Conservation (phyloP, 2,113 vertebrate genomes). For the Rhinolophus ferrumequinum region DNA sequence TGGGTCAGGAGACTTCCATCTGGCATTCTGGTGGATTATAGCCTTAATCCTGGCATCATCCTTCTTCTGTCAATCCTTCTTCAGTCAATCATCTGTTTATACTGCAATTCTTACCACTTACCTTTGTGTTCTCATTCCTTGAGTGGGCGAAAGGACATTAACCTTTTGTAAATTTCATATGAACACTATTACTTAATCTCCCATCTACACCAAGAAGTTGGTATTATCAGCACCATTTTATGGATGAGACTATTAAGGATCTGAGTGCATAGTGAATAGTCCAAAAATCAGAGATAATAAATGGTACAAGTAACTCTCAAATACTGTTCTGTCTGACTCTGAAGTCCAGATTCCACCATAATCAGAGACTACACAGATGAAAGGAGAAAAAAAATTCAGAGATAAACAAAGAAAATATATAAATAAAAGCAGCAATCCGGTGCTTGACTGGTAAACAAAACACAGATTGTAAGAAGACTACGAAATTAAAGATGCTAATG, state of each 20-base stretch:
- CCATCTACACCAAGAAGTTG: not conserved
- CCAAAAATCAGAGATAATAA: not conserved
- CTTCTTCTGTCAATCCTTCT: too few relatives aligned
- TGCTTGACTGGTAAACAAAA: not conserved
- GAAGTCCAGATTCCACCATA: not conserved
- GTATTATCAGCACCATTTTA: not conserved
- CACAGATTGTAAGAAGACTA: not conserved
- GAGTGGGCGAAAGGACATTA: not conserved
- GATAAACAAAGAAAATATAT: conserved; percentile 4
- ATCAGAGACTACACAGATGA: not conserved
- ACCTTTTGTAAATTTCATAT: not conserved
- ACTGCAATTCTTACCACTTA: not conserved
- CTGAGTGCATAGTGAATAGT: not conserved
- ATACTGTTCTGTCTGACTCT: not conserved
- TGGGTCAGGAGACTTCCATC: not conserved
- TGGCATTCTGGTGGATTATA: not conserved
- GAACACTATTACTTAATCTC: not conserved
- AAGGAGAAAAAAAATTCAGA: not conserved
- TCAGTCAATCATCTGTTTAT: not conserved
- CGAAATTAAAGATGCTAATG: conserved; percentile 51
- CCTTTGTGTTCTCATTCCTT: not conserved
- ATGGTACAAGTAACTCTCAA: not conserved
- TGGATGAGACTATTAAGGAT: conserved; percentile 16
- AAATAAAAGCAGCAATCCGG: not conserved
- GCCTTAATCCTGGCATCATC: not conserved